Evolutionary conservation across 2,797 vertebrate species (phyloP).

Genomic region (Ctenosaura bakeri): DNA sequence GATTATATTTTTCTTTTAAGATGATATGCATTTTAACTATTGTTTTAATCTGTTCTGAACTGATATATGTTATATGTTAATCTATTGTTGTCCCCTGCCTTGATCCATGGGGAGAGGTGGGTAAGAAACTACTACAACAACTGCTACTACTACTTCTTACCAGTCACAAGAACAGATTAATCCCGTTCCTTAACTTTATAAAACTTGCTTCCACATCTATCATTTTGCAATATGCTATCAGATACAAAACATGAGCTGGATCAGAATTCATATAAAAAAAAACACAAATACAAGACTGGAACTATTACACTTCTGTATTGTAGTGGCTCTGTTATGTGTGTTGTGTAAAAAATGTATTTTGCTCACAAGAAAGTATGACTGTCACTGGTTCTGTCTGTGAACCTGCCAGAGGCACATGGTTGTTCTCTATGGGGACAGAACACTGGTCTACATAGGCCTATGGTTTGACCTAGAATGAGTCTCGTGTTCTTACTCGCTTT

Average conservation of each 20-base stretch:
- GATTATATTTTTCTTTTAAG: no score
- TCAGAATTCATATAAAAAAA: neutral
- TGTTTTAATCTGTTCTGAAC: no score
- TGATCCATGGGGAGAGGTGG: no score
- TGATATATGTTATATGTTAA: no score
- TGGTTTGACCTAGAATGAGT: neutral
- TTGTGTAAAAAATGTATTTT: no score
- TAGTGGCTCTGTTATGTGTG: no score
- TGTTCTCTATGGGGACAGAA: neutral
- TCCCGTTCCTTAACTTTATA: neutral
- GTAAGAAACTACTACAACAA: no score
- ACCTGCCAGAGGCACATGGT: neutral
- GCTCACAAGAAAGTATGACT: no score
- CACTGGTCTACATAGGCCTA: neutral
- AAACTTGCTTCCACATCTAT: neutral
- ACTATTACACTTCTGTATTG: neutral
- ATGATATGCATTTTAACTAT: no score
- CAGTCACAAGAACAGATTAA: neutral
- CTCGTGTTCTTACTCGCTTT: neutral
- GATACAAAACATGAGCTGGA: no score
- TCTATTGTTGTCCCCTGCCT: no score
- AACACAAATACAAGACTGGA: neutral
- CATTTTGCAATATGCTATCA: neutral
- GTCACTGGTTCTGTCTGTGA: neutral
- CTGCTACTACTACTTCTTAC: no score